Evolutionary conservation across 2,113 vertebrate genomes (phyloP), one percentile per base, ranked within the genome.

Genomic region (Ploceus nigricollis): DNA sequence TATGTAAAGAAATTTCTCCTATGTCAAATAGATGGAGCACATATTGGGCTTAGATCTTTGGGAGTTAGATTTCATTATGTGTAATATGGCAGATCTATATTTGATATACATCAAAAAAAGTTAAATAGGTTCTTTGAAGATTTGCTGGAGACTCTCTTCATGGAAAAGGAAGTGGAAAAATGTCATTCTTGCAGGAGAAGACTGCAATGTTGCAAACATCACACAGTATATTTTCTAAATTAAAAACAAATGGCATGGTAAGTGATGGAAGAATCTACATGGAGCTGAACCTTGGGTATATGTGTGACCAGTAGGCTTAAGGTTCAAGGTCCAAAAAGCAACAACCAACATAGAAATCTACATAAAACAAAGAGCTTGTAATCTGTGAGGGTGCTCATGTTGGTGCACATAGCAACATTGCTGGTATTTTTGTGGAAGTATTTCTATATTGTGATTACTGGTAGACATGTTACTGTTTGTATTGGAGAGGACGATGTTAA

Each of bases 221-320:
- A 28, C 25, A 23, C 10, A 21, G 14, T 69, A 25, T 51, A 44
- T 82, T 79, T 90, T 60, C 33, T 76, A 51, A 80, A 64, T 64
- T 37, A 58, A 61, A 82, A n/a, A 48, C 4, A 48, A 40, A 19
- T 9, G 21, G 24, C 0, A 0, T 68, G 25, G 12, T 45, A 51
- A 71, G 22, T 42, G 42, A 27, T 42, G 12, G 48, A 64, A 80
- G 51, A 58, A 45, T 50, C 28, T 47, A 23, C 45, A 51, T 27
- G 17, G 39, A 82, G 22, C 16, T 24, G n/a, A 81, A n/a, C 35
- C 30, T n/a, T 53, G 24, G 13, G 19, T 40, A 11, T 35, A 76
- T 69, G 13, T 15, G 30, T 82, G 42, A n/a, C 31, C 42, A 31
- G 13, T 45, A 58, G 23, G 20, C 35, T 85, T 79, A 65, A 66